Percentiles rank a stretch among this genome's conserved stretches.
phyloP scores from a whole-genome alignment of 2,113 vertebrate genomes.

The Gopherus evgoodei region DNA sequence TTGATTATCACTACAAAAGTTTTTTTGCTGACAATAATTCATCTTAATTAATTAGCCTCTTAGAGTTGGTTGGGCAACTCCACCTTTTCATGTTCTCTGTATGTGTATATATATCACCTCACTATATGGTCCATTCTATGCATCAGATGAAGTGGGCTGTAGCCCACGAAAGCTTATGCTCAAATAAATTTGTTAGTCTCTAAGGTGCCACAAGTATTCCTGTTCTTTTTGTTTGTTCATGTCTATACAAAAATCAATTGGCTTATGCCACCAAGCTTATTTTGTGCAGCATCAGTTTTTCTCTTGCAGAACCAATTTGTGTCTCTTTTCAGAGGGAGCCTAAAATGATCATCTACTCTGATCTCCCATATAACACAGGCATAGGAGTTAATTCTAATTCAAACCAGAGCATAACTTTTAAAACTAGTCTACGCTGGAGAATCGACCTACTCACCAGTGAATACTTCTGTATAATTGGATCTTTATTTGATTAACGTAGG shows the following conservation, averaged over 20 bases:
- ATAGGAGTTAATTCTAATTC: accelerated
- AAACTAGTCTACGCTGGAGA: background rate
- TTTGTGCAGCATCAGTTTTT: background rate
- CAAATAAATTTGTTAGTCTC: no score
- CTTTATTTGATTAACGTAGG: background rate
- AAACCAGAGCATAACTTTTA: background rate
- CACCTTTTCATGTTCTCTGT: no score
- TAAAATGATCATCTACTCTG: background rate
- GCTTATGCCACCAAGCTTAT: background rate
- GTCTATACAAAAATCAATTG: constrained; percentile 18
- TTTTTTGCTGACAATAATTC: no score
- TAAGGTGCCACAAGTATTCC: no score
- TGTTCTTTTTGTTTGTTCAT: background rate
- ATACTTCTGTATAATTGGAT: background rate
- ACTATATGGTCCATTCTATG: no score
- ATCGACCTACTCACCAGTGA: background rate
- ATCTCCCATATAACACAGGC: accelerated
- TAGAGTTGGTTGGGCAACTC: no score
- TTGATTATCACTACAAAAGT: no score
- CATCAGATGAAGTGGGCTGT: no score
- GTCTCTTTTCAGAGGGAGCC: background rate
- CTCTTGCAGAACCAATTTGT: background rate
- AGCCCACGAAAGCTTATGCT: no score
- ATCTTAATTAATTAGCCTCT: no score
- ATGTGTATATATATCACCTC: no score